These are phyloP conservation scores for Melanotaenia parkinsoni DNA, from an alignment of 2,797 vertebrate genomes.

Conservation along the genomic window DNA sequence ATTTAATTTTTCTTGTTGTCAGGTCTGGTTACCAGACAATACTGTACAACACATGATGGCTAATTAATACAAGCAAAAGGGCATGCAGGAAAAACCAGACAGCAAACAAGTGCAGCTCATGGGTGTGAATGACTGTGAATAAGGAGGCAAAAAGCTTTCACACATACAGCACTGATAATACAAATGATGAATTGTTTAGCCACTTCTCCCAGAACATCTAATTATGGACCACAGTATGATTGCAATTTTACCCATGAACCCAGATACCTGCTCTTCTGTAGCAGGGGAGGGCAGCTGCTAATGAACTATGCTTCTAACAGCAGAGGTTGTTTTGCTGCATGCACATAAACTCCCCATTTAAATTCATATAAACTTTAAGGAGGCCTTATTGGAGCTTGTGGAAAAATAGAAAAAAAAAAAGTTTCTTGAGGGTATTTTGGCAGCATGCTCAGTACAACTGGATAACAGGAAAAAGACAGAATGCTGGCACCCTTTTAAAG, in stretches of 20 bases:
- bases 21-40: slow-evolving; percentile 18
- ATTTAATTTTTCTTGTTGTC: slow-evolving; percentile 41
- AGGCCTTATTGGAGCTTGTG: slow-evolving; percentile 7
- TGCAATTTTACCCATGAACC: slow-evolving; percentile 65
- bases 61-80: slow-evolving; percentile 58
- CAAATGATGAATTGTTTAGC: slow-evolving; percentile 45
- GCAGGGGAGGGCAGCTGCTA: slow-evolving; percentile 26
- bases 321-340: slow-evolving; percentile 13
- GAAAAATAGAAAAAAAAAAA: slow-evolving; percentile 4
- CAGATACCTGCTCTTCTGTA: slow-evolving; percentile 43
- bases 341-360: slow-evolving; percentile 39
- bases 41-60: slow-evolving; percentile 29
- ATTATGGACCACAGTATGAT: slow-evolving; percentile 72
- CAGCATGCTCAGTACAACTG: slow-evolving; percentile 17
- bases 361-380: slow-evolving; percentile 57
- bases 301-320: slow-evolving; percentile 35
- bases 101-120: background rate
- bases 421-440: slow-evolving; percentile 40
- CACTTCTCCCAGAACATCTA: slow-evolving; percentile 73
- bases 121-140: slow-evolving; percentile 23
- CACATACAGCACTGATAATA: slow-evolving; percentile 50
- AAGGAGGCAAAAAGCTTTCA: slow-evolving; percentile 35
- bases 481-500: slow-evolving; percentile 31
- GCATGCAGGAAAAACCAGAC: background rate
- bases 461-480: slow-evolving; percentile 26